phyloP scores from a whole-genome alignment of 2,888 invertebrate genomes.

The Mongoloraphidia duomilia region DNA sequence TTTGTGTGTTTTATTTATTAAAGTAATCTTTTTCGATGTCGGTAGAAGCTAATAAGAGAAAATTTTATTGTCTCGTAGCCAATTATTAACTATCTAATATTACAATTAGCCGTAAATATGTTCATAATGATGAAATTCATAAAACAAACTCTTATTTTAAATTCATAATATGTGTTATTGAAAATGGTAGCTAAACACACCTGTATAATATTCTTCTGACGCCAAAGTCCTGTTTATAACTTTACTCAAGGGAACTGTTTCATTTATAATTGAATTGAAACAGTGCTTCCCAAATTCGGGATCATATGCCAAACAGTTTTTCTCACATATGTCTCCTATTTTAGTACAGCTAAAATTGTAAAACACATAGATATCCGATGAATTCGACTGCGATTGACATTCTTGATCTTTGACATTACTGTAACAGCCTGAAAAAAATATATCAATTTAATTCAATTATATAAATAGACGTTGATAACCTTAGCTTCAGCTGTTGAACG shows the following conservation, averaged over 20 bases:
- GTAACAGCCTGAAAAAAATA: slow-evolving; percentile 40
- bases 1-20: too few species aligned
- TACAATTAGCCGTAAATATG: too few species aligned
- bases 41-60: too few species aligned
- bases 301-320: not conserved
- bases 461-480: too few species aligned
- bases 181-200: not conserved
- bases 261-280: slow-evolving; percentile 20
- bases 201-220: slow-evolving; percentile 14
- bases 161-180: not conserved
- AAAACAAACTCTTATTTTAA: too few species aligned
- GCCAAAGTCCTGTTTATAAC: slow-evolving; percentile 41
- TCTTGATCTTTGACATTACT: slow-evolving; percentile 43
- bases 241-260: slow-evolving; percentile 37
- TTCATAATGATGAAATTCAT: too few species aligned
- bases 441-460: not conserved
- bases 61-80: too few species aligned
- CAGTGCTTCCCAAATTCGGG: slow-evolving; percentile 2
- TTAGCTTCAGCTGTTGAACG: too few species aligned
- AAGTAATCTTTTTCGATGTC: too few species aligned
- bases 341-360: slow-evolving; percentile 4
- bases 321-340: slow-evolving; percentile 4
- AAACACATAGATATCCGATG: not conserved
- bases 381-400: slow-evolving; percentile 26
- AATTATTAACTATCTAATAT: too few species aligned